Conservation (phyloP, 1,140 invertebrate species). For the Pygmarrhopalites habei region DNA sequence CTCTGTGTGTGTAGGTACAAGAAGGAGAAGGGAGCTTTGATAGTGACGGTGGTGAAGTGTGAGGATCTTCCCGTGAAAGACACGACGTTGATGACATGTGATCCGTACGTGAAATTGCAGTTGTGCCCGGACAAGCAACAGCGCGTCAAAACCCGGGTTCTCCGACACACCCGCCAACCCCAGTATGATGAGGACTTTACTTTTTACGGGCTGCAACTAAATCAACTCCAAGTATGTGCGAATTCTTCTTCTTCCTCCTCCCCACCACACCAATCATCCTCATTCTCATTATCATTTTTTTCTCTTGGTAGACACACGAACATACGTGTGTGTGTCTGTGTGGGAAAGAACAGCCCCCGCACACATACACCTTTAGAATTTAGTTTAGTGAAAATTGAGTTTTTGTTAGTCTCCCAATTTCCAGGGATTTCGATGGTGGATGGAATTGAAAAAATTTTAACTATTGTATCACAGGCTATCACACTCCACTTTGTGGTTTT, state of each 20-base stretch:
- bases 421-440: too few relatives aligned
- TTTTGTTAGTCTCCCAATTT: too few relatives aligned
- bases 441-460: too few relatives aligned
- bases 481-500: conserved; percentile 89
- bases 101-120: conserved; percentile 92
- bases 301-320: neutral
- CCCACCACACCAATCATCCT: neutral
- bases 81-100: conserved; percentile 56
- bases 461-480: conserved; percentile 67
- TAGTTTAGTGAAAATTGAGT: too few relatives aligned
- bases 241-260: neutral
- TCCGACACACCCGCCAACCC: conserved; percentile 84
- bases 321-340: neutral
- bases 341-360: too few relatives aligned
- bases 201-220: conserved; percentile 79
- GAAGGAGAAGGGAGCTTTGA: conserved; percentile 76
- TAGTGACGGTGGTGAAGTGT: conserved; percentile 84
- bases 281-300: too few relatives aligned
- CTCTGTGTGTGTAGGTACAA: conserved; percentile 60
- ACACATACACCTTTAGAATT: too few relatives aligned
- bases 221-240: conserved; percentile 10
- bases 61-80: conserved; percentile 72
- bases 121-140: conserved; percentile 89
- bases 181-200: conserved; percentile 95
- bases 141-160: conserved; percentile 87